Percentiles rank a stretch among this genome's conserved stretches.
Conservation (phyloP, 2,797 vertebrate species). For the Mionectes olivaceus region DNA sequence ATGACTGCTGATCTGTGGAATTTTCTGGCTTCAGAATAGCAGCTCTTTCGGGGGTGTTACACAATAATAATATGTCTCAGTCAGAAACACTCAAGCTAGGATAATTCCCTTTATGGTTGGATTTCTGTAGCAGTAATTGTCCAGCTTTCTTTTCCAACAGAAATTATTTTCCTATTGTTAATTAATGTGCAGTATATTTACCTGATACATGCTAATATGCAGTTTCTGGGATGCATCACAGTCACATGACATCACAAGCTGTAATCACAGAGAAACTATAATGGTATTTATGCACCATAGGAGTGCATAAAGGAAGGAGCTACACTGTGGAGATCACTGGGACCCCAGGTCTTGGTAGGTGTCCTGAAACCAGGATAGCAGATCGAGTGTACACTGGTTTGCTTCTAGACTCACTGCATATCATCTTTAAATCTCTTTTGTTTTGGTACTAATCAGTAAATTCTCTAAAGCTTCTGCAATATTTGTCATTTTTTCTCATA, state of each 20-base stretch:
- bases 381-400: not conserved
- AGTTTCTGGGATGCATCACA: not conserved
- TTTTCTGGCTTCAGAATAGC: not conserved
- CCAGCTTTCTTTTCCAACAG: not conserved
- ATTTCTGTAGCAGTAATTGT: not conserved
- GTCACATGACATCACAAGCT: not conserved
- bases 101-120: not conserved
- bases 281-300: not conserved
- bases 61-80: not conserved
- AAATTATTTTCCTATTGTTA: not conserved
- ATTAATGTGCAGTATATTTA: not conserved
- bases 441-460: not conserved
- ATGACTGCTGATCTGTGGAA: not conserved
- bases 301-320: not conserved
- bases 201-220: not conserved
- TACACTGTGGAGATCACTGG: not conserved
- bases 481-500: not conserved
- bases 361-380: not conserved
- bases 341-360: not conserved
- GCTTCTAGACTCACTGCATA: not conserved
- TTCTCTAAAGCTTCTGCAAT: not conserved
- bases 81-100: not conserved
- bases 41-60: not conserved
- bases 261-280: not conserved
- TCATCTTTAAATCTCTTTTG: not conserved